Evolutionary conservation across 2,113 vertebrate species (phyloP).

Genomic region (Peromyscus maniculatus): DNA sequence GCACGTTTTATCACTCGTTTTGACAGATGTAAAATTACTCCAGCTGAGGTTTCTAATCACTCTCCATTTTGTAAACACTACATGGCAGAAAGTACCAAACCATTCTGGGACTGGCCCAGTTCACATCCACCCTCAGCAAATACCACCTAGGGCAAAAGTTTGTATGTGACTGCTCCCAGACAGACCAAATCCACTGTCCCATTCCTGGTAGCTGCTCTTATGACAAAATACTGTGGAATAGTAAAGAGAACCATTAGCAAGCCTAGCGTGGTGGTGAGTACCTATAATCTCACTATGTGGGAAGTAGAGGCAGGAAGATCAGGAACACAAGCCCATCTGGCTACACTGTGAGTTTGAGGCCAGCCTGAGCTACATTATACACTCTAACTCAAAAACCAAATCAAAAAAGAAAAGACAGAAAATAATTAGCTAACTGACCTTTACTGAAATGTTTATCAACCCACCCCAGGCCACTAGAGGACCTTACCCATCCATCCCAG

Average conservation of each 20-base stretch:
- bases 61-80: neutral
- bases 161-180: fast-evolving
- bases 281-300: neutral
- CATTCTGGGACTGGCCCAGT: no score
- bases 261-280: neutral
- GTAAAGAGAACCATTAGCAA: neutral
- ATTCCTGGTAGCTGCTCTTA: neutral
- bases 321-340: neutral
- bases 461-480: neutral
- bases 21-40: neutral
- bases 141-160: neutral
- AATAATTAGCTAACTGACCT: neutral
- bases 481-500: neutral
- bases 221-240: no score
- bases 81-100: neutral
- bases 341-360: neutral
- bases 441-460: neutral
- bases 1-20: neutral
- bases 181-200: no score
- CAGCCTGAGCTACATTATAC: neutral
- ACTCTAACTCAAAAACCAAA: neutral
- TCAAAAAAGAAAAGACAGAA: neutral
- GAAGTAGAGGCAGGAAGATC: neutral
- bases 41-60: neutral
- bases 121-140: fast-evolving